Conservation (phyloP, 2,797 vertebrate species). For the Eutrigla gurnardus region DNA sequence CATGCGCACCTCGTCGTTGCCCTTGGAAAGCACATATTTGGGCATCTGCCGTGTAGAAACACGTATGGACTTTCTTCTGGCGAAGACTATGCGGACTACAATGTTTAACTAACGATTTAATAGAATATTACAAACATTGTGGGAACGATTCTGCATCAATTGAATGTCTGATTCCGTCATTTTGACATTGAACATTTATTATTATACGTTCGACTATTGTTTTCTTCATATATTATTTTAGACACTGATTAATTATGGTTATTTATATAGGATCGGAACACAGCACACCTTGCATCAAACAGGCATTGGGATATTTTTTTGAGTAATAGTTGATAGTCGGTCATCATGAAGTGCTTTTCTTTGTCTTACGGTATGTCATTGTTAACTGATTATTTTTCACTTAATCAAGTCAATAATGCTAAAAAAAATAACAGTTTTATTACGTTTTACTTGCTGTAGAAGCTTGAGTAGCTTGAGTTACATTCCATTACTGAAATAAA, state of each 20-base stretch:
- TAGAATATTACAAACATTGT: not conserved
- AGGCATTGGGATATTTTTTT: not conserved
- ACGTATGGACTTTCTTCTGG: constrained; percentile 1
- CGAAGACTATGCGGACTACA: not conserved
- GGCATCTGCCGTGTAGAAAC: not conserved
- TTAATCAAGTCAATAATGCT: not conserved
- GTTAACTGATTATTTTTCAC: not conserved
- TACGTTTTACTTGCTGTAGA: not conserved
- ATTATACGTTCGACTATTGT: not conserved
- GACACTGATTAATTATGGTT: not conserved
- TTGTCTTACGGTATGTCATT: not conserved
- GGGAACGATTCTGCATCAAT: not conserved
- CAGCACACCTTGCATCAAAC: not conserved
- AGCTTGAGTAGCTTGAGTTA: not conserved
- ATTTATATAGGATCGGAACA: not conserved
- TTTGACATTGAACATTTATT: not conserved
- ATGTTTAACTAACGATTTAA: not conserved
- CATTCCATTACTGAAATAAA: not conserved
- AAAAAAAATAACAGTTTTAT: not conserved
- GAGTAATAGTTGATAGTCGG: not conserved
- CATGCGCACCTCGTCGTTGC: constrained; percentile 31
- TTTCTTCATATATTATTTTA: not conserved
- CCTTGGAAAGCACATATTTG: constrained; percentile 17
- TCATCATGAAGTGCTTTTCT: too few species aligned
- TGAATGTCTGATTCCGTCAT: not conserved